phyloP scores from a whole-genome alignment of 2,888 invertebrate species.

The Hypena proboscidalis region DNA sequence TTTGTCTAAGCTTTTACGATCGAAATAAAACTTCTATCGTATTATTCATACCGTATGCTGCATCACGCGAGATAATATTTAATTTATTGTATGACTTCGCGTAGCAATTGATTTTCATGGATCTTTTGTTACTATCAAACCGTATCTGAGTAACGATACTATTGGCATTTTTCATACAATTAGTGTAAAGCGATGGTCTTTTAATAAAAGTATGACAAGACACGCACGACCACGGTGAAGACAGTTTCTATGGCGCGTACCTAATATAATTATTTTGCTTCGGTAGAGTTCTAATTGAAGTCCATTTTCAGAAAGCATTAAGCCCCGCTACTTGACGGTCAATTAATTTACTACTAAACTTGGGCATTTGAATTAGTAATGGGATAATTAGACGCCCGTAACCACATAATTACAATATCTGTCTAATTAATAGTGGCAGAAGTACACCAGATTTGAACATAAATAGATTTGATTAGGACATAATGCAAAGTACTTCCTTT shows the following conservation, averaged over 20 bases:
- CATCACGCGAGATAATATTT: slow-evolving; percentile 8
- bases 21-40: slow-evolving; percentile 25
- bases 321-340: slow-evolving; percentile 51
- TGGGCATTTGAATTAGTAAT: slow-evolving; percentile 51
- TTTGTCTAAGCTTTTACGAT: slow-evolving; percentile 23
- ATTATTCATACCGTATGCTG: slow-evolving; percentile 22
- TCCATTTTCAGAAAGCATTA: slow-evolving; percentile 49
- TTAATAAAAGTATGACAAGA: slow-evolving; percentile 44
- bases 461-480: slow-evolving; percentile 3
- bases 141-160: slow-evolving; percentile 34
- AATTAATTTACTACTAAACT: slow-evolving; percentile 61
- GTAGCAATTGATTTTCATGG: slow-evolving; percentile 32
- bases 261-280: slow-evolving; percentile 55
- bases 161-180: slow-evolving; percentile 37
- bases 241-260: slow-evolving; percentile 48
- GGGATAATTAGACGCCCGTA: slow-evolving; percentile 20
- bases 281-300: slow-evolving; percentile 50
- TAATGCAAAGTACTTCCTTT: slow-evolving; percentile 3
- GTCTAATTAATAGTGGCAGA: slow-evolving; percentile 17
- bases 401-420: slow-evolving; percentile 17
- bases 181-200: slow-evolving; percentile 33
- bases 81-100: slow-evolving; percentile 32
- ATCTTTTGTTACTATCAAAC: slow-evolving; percentile 21
- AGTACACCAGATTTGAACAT: slow-evolving; percentile 2
- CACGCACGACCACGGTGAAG: slow-evolving; percentile 50